Base-by-base conservation (phyloP, 2,113 vertebrate genomes). In the Verasper variegatus region DNA sequence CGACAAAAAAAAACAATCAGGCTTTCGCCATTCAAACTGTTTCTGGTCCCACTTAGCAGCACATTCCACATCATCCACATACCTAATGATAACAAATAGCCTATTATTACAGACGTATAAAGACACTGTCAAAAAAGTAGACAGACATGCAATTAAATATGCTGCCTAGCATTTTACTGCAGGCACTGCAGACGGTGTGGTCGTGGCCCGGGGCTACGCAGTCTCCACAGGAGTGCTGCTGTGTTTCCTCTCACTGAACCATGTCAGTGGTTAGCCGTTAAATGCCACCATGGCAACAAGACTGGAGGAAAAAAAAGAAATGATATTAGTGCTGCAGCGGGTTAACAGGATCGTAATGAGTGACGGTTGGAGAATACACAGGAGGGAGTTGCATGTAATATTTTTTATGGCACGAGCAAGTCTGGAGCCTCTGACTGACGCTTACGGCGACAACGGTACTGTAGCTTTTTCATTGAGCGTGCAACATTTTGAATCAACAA, bases 11-110 rank as follows among this genome's bases (percentile, higher is more conserved):
- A 51, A 78, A 74, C 49, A 54, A 58, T 61, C 57, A 64, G 23
- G 68, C 51, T 63, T 84, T 79, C 78, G 55, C 70, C 63, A 37
- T 82, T 78, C 68, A 59, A 47, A 84, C 77, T 27, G 45, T 66
- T 74, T 80, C 62, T 79, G 73, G 58, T 82, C 78, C 74, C 80
- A 85, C 37, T 89, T 84, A 87, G 66, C 75, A 27, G 76, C 90
- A 71, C 82, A 87, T 89, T 87, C 82, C 82, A 69, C 78, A 81
- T 85, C 74, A 85, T 91, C 70, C 86, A 72, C 82, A 86, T 86
- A 83, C 82, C 81, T 90, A 90, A 89, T 91, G 87, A 90, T 88
- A 92, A 86, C 84, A 84, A 86, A 89, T 87, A 89, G 68, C 78
- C 78, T 85, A 88, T 91, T 87, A 91, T 91, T 85, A 92, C 77